Conservation (phyloP, 2,797 vertebrate species). For the Lindbergichthys nudifrons region DNA sequence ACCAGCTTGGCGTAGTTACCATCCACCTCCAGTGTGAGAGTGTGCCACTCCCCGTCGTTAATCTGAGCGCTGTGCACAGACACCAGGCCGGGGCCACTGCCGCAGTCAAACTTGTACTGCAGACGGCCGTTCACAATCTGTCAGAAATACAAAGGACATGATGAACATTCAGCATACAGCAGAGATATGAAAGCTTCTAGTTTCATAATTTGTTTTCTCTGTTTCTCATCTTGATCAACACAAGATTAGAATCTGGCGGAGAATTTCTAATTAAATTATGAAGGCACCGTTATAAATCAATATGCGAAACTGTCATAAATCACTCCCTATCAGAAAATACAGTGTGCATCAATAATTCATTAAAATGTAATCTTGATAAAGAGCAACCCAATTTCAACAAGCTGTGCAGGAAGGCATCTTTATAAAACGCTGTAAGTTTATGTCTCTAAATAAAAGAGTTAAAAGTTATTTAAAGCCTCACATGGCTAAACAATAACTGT, state of each 20-base stretch:
- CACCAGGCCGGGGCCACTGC: conserved; percentile 95
- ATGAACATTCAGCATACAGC: background rate
- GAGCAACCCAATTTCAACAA: background rate
- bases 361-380: conserved; percentile 18
- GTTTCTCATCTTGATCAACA: conserved; percentile 2
- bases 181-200: conserved; percentile 3
- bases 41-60: conserved; percentile 97
- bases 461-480: conserved; percentile 33
- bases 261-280: conserved; percentile 17
- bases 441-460: conserved; percentile 25
- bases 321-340: conserved; percentile 2
- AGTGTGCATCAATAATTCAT: conserved; percentile 13
- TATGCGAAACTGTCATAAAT: conserved; percentile 24
- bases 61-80: conserved; percentile 96
- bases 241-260: conserved; percentile 5
- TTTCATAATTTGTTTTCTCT: conserved; percentile 14
- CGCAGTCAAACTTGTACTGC: conserved; percentile 98
- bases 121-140: conserved; percentile 96
- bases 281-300: conserved; percentile 31
- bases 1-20: conserved; percentile 95
- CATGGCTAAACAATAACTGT: conserved; percentile 31
- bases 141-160: background rate
- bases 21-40: conserved; percentile 93
- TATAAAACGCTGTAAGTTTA: background rate
- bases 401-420: conserved; percentile 21